Evolutionary conservation across 2,797 vertebrate genomes (phyloP).

Genomic region (Lepidocolaptes lacrymiger): DNA sequence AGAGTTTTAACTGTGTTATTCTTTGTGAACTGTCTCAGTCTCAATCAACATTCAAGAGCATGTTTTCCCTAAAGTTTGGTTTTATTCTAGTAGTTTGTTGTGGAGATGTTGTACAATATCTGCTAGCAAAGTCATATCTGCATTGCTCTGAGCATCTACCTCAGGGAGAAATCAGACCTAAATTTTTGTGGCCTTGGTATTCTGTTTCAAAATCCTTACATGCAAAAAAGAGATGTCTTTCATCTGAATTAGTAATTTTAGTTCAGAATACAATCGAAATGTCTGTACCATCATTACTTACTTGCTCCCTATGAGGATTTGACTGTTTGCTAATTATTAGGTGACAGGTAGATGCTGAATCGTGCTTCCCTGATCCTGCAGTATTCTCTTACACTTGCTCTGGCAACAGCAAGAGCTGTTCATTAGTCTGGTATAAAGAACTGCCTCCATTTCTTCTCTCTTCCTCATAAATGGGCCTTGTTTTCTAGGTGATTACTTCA

Average conservation of each 20-base stretch:
- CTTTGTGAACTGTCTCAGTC: background rate
- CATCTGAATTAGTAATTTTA: background rate
- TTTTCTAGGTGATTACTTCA: constrained; percentile 5
- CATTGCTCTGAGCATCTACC: background rate
- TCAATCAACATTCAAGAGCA: background rate
- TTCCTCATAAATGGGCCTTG: background rate
- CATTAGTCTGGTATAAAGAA: background rate
- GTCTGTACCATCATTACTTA: background rate
- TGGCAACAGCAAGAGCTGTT: background rate
- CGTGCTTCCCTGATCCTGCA: background rate
- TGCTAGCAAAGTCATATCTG: background rate
- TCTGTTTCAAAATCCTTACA: background rate
- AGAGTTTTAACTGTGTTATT: background rate
- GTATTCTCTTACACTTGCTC: background rate
- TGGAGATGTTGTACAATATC: background rate
- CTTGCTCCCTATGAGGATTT: background rate
- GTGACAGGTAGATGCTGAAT: background rate
- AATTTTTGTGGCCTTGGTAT: background rate
- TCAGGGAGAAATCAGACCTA: background rate
- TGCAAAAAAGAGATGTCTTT: background rate
- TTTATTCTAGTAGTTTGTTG: background rate
- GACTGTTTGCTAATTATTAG: background rate
- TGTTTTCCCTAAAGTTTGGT: background rate
- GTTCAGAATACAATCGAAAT: background rate
- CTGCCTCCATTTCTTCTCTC: background rate